Conservation (phyloP, 2,888 invertebrate species). For the Drosophila colorata region DNA sequence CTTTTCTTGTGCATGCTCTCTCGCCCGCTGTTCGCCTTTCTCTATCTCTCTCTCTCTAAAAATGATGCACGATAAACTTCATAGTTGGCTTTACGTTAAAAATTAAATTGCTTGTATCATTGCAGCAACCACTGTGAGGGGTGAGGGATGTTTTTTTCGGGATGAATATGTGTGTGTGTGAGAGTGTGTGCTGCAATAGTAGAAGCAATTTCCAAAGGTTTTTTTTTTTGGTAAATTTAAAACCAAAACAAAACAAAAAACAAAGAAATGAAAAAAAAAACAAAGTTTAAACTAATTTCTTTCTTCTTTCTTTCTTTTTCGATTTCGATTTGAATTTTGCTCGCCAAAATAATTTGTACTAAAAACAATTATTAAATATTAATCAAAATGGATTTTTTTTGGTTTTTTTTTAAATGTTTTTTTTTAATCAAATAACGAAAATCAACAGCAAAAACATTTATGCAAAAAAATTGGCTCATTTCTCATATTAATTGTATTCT, state of each 20-base stretch:
- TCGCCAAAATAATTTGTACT: constrained; percentile 69
- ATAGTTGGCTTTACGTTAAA: constrained; percentile 30
- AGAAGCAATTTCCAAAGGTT: constrained; percentile 55
- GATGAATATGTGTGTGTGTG: constrained; percentile 19
- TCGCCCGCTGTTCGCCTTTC: background rate
- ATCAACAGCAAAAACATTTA: constrained; percentile 76
- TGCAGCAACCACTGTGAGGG: constrained; percentile 24
- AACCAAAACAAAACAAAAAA: constrained; percentile 23
- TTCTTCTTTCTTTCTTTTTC: constrained; percentile 22
- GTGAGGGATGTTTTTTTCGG: constrained; percentile 21
- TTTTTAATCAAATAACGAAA: constrained; percentile 71
- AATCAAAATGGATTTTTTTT: constrained; percentile 58
- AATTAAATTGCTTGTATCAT: constrained; percentile 49
- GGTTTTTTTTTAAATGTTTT: constrained; percentile 27
- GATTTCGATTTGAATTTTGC: constrained; percentile 56
- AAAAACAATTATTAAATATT: constrained; percentile 77
- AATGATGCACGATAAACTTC: constrained; percentile 75
- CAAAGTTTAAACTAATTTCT: constrained; percentile 47
- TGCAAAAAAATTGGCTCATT: constrained; percentile 46
- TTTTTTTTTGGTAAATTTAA: constrained; percentile 22
- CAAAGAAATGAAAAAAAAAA: constrained; percentile 31
- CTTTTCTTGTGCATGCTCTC: constrained; percentile 4
- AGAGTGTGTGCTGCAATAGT: constrained; percentile 47
- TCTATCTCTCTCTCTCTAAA: constrained; percentile 24
- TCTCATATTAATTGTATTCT: constrained; percentile 20